Percentiles rank a stretch among this genome's conserved stretches.
phyloP scores from a whole-genome alignment of 2,888 invertebrate species.

The Deladenus siricidicola region DNA sequence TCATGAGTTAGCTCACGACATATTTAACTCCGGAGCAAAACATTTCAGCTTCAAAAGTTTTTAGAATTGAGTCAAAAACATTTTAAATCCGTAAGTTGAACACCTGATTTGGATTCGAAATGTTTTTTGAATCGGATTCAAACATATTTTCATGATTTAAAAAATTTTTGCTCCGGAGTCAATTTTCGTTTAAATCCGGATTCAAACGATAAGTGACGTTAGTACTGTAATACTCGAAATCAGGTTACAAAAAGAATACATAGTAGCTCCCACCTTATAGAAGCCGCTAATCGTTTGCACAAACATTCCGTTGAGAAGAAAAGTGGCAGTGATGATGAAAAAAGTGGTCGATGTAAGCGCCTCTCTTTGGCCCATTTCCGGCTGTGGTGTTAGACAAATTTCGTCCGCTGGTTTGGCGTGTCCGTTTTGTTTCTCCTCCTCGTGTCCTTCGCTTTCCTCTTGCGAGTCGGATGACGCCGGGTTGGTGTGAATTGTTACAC shows the following conservation, averaged over 20 bases:
- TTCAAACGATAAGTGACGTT: not conserved
- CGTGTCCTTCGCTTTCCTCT: too few relatives aligned
- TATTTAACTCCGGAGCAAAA: too few relatives aligned
- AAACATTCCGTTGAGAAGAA: slow-evolving; percentile 44
- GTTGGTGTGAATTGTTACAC: not conserved
- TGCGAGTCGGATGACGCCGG: too few relatives aligned
- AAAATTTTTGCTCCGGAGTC: too few relatives aligned
- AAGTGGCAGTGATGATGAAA: slow-evolving; percentile 37
- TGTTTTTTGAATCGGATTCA: too few relatives aligned
- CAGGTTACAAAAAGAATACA: not conserved
- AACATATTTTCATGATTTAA: too few relatives aligned
- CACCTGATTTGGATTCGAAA: too few relatives aligned
- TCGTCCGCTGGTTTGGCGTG: not conserved
- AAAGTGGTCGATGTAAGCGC: slow-evolving; percentile 37
- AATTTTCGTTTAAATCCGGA: too few relatives aligned
- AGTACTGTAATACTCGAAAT: not conserved
- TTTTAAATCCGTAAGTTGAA: too few relatives aligned
- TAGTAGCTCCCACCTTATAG: slow-evolving; percentile 35
- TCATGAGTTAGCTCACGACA: too few relatives aligned
- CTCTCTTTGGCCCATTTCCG: slow-evolving; percentile 14
- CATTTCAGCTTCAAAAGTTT: too few relatives aligned
- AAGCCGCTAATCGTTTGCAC: slow-evolving; percentile 45
- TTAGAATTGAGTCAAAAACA: too few relatives aligned
- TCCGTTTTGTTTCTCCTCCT: not conserved
- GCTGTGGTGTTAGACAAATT: not conserved